Conservation (phyloP, 2,113 vertebrate species). For the Pantherophis guttatus region DNA sequence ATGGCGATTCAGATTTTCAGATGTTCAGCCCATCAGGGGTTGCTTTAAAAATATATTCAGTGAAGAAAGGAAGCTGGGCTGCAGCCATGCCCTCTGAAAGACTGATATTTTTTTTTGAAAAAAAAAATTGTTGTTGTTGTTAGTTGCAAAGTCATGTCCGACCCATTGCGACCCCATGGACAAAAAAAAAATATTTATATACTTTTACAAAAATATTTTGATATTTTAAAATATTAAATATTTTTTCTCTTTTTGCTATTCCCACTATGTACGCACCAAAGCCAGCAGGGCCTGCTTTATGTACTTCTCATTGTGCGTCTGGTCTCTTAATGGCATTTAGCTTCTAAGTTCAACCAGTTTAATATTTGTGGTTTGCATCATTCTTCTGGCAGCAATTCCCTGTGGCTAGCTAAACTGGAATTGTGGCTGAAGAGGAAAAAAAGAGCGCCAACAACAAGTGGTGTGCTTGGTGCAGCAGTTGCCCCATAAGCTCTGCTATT, state of each 20-base stretch:
- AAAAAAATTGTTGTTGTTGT: no score
- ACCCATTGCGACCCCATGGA: no score
- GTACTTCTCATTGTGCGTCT: not conserved
- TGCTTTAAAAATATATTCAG: not conserved
- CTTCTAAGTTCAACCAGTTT: not conserved
- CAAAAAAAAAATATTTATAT: not conserved
- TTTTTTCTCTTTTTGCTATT: not conserved
- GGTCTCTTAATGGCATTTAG: not conserved
- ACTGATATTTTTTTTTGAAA: not conserved
- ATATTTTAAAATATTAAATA: not conserved
- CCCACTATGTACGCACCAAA: not conserved
- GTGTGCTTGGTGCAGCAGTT: not conserved
- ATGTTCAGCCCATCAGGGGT: not conserved
- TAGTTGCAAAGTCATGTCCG: no score
- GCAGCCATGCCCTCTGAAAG: not conserved
- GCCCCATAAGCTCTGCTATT: not conserved
- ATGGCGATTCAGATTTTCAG: not conserved
- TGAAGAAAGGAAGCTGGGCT: not conserved
- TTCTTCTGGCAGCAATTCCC: not conserved
- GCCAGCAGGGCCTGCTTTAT: not conserved
- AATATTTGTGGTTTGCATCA: not conserved
- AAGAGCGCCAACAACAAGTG: not conserved
- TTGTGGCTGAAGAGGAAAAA: not conserved
- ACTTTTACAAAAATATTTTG: not conserved
- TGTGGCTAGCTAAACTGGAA: not conserved